These are phyloP conservation scores for Centruroides vittatus DNA, from an alignment of 1,140 invertebrate species.

Conservation along the genomic window DNA sequence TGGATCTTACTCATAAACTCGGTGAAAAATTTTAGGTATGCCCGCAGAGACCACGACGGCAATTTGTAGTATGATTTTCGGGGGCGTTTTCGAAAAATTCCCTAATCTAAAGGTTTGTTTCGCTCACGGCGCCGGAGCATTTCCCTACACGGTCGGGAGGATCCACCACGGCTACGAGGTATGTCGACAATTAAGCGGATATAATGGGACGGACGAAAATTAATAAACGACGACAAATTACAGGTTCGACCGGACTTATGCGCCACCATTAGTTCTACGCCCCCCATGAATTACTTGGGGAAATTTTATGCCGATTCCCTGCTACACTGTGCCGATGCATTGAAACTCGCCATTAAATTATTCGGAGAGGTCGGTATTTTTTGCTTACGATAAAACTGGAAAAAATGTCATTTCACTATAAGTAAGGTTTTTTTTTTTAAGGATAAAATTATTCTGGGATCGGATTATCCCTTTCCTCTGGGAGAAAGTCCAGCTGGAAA, in stretches of 20 bases:
- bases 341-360: conserved; percentile 36
- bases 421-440: conserved; percentile 14
- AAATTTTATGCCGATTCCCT: conserved; percentile 41
- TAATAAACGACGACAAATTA: not conserved
- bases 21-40: conserved; percentile 32
- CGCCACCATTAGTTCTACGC: conserved; percentile 31
- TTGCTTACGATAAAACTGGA: too few species aligned
- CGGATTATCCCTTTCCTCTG: conserved; percentile 45
- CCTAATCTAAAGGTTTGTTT: conserved; percentile 36
- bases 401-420: too few species aligned
- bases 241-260: conserved; percentile 43
- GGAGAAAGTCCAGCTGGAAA: conserved; percentile 40
- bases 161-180: conserved; percentile 33
- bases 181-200: too few species aligned
- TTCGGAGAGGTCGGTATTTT: conserved; percentile 35
- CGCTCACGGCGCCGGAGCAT: conserved; percentile 44
- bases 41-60: conserved; percentile 43
- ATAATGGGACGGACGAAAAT: too few species aligned
- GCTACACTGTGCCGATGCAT: conserved; percentile 38
- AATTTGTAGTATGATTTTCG: conserved; percentile 40
- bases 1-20: too few species aligned
- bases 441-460: conserved; percentile 40
- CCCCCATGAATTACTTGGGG: conserved; percentile 35
- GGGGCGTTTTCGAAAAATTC: conserved; percentile 41
- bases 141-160: conserved; percentile 41